Base-by-base conservation (phyloP, 2,888 invertebrate species). In the Cylloceria caligata region DNA sequence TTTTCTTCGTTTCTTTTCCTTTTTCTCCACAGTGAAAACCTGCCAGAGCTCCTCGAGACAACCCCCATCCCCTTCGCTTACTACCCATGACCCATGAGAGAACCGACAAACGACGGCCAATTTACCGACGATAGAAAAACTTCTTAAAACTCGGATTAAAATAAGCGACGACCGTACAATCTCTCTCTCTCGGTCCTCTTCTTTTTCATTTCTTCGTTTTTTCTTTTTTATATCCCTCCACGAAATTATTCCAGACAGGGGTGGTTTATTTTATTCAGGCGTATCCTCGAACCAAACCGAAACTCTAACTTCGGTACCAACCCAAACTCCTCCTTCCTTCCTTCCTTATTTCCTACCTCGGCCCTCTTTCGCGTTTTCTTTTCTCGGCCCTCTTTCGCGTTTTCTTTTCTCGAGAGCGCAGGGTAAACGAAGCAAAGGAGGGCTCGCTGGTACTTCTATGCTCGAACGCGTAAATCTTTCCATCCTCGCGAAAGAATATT, bases 141-240 rank as follows among this genome's bases (percentile, higher is more conserved):
- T 91, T 88, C 87, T 90, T 89, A 88, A 91, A 91, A 91, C 89
- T 89, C 88, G 87, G 90, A 91, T 91, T 90, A 90, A 90, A 91
- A 89, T 88, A 88, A 89, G 87, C 86, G 86, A 84, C 83, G 79
- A 83, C 71, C 80, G 62, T 55, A 47, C 55, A 81, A 67, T 75
- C 73, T 81, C 80, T 67, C 72, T 62, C 47, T 19, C 60, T 27
- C 34, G 30, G 7, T 69, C 47, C 27, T 55, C n/a, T 13, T 42
- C 45, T 49, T 21, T 30, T 52, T 52, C 30, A n/a, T n/a, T 73
- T 72, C 19, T 39, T 21, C 57, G 55, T 77, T 36, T 47, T 71
- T 57, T 30, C 34, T 45, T 62, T 64, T 78, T 65, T 60, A 80
- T 80, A 75, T 80, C 74, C 75, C 77, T 84, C 67, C 78, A 79